Evolutionary conservation across 1,140 invertebrate genomes (phyloP).

Genomic region (Philaenus spumarius): DNA sequence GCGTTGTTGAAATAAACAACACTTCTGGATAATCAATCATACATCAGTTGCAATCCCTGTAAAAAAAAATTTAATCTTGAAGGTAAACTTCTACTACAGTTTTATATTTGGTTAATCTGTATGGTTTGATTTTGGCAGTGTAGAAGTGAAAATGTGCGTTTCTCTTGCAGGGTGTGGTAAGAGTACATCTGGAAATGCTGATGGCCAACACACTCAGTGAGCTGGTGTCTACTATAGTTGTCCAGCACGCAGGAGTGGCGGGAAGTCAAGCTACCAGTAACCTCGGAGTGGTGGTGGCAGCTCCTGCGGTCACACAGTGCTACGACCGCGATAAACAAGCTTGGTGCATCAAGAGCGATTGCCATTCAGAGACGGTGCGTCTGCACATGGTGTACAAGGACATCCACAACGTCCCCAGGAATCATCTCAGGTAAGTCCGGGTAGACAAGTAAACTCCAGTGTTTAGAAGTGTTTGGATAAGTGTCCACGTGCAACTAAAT

Average conservation of each 20-base stretch:
- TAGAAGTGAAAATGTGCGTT: too few relatives aligned
- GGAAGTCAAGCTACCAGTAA: constrained; percentile 25
- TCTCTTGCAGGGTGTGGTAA: constrained; percentile 44
- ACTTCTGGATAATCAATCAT: too few relatives aligned
- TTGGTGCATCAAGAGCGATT: constrained; percentile 74
- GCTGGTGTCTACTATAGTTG: constrained; percentile 39
- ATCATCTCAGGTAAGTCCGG: constrained; percentile 62
- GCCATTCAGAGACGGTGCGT: constrained; percentile 69
- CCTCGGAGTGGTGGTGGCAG: constrained; percentile 29
- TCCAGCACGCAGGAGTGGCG: constrained; percentile 1
- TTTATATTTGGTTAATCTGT: too few relatives aligned
- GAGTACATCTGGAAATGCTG: constrained; percentile 67
- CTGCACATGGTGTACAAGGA: constrained; percentile 78
- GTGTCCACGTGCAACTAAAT: too few relatives aligned
- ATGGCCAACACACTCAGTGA: constrained; percentile 70
- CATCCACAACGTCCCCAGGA: constrained; percentile 76
- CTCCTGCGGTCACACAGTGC: constrained; percentile 55
- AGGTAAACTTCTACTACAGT: too few relatives aligned
- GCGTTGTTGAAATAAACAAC: too few relatives aligned
- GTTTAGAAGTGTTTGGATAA: too few relatives aligned
- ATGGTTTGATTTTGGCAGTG: too few relatives aligned
- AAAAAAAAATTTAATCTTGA: too few relatives aligned
- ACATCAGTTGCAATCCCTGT: too few relatives aligned
- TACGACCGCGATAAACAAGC: constrained; percentile 81
- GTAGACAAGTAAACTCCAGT: not conserved